Conservation (phyloP, 2,888 invertebrate species). For the Melikaiella ostensackeni region DNA sequence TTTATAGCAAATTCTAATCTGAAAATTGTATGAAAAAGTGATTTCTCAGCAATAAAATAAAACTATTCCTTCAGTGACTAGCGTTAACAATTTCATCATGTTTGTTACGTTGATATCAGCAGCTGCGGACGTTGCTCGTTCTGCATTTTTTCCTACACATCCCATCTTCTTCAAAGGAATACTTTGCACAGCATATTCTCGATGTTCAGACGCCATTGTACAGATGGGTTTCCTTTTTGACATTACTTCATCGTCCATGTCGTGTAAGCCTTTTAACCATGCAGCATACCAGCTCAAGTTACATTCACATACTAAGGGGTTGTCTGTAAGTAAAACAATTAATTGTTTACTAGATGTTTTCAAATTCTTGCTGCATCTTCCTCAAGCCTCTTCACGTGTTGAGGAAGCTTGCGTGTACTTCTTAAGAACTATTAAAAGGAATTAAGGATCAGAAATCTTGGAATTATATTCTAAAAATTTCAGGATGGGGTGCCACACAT, state of each 20-base stretch:
- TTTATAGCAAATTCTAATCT: background rate
- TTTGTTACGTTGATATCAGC: background rate
- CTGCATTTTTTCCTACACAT: constrained; percentile 79
- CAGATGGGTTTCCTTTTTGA: constrained; percentile 91
- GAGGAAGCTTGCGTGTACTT: too few species aligned
- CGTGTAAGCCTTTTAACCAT: constrained; percentile 87
- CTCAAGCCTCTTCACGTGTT: background rate
- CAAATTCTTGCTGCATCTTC: background rate
- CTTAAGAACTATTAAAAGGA: too few species aligned
- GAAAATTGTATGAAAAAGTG: background rate
- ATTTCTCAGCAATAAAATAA: background rate
- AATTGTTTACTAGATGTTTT: background rate
- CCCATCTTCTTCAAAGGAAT: constrained; percentile 91
- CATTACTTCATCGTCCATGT: constrained; percentile 92
- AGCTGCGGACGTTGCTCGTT: constrained; percentile 17
- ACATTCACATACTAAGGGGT: constrained; percentile 92
- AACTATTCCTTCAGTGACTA: background rate
- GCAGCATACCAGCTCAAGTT: constrained; percentile 92
- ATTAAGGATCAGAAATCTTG: too few species aligned
- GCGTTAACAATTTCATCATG: background rate
- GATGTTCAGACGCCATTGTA: constrained; percentile 88
- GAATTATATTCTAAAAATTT: too few species aligned
- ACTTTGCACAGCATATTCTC: constrained; percentile 89
- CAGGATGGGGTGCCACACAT: too few species aligned
- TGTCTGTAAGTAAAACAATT: constrained; percentile 81